Evolutionary conservation across 2,113 vertebrate species (phyloP).

Genomic region (Melierax canorus): DNA sequence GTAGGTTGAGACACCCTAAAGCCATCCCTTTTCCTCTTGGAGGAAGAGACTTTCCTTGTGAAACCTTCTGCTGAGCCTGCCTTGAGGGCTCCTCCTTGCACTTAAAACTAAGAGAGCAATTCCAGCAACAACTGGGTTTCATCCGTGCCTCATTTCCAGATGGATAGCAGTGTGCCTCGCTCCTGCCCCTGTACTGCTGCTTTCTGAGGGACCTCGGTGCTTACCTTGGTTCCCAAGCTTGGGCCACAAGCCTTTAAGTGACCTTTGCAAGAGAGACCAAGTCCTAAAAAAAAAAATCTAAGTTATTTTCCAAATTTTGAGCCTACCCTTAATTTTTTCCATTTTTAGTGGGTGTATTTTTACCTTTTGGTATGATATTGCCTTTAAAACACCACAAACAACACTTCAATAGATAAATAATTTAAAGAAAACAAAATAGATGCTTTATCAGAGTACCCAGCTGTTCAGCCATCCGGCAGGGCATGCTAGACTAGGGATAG

Average conservation of each 20-base stretch:
- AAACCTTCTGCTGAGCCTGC: background rate
- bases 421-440: background rate
- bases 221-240: background rate
- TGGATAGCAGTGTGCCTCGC: fast-evolving
- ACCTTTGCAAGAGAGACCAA: background rate
- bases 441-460: background rate
- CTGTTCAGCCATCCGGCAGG: background rate
- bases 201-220: background rate
- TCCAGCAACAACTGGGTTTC: background rate
- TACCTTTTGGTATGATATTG: background rate
- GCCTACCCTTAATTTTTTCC: background rate
- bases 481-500: background rate
- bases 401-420: background rate
- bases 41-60: background rate
- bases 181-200: background rate
- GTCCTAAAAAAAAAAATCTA: background rate
- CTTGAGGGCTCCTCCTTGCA: background rate
- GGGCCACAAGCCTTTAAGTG: background rate
- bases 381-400: background rate
- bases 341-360: background rate
- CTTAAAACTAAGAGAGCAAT: background rate
- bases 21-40: background rate
- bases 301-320: background rate
- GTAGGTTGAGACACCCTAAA: background rate
- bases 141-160: background rate